Conservation (phyloP, 2,113 vertebrate genomes). For the Pipa parva region DNA sequence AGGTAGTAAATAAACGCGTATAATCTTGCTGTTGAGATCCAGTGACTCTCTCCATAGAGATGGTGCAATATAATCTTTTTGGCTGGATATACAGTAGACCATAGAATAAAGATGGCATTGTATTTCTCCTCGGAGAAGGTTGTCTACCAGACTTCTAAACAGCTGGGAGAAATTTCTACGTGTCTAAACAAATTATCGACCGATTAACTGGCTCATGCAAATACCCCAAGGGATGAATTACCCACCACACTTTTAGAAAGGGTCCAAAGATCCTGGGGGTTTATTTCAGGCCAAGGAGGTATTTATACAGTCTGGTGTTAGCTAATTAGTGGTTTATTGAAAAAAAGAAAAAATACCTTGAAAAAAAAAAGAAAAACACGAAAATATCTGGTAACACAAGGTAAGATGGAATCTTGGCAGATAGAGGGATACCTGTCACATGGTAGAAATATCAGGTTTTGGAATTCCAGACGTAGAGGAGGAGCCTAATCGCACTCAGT, state of each 20-base stretch:
- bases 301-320: neutral
- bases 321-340: too few relatives aligned
- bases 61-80: neutral
- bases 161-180: constrained; percentile 34
- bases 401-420: too few relatives aligned
- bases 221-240: neutral
- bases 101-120: constrained; percentile 25
- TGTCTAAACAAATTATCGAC: constrained; percentile 31
- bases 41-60: constrained; percentile 5
- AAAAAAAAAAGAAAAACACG: neutral
- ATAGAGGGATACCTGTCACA: too few relatives aligned
- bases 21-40: neutral
- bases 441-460: too few relatives aligned
- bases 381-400: too few relatives aligned
- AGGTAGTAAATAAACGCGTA: neutral
- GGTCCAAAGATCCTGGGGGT: neutral
- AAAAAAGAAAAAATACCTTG: neutral
- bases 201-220: constrained; percentile 22
- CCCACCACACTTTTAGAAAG: constrained; percentile 19
- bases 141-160: constrained; percentile 1
- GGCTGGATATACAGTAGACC: neutral
- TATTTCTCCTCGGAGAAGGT: neutral
- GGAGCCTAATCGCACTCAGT: too few relatives aligned
- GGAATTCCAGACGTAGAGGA: too few relatives aligned
- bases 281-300: neutral